A percentile compares a stretch with the other conserved stretches of the same genome.
Conservation (phyloP, 2,888 invertebrate genomes). For the Erebia palarica region DNA sequence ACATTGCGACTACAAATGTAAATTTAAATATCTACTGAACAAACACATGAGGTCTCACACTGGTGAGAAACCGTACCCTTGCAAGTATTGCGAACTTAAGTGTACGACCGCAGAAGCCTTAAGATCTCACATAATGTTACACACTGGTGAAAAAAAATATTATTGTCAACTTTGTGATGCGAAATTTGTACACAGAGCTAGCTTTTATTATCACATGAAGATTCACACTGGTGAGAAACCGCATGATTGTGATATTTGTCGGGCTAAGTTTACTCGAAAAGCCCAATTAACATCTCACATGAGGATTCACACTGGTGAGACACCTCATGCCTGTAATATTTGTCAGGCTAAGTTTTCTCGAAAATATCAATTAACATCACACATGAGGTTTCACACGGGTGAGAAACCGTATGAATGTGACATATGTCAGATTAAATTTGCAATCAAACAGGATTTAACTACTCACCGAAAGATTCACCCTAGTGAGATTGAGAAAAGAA, state of each 20-base stretch:
- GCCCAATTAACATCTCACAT: neutral
- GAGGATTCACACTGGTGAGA: neutral
- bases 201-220: neutral
- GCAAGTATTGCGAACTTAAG: neutral
- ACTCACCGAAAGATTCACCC: too few species aligned
- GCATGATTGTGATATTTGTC: neutral
- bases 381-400: neutral
- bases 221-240: neutral
- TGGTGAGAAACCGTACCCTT: neutral
- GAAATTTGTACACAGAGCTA: neutral
- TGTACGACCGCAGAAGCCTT: neutral
- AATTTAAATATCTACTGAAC: neutral
- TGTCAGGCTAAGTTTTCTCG: neutral
- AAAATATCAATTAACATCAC: neutral
- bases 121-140: neutral
- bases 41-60: neutral
- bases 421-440: too few species aligned
- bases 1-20: too few species aligned
- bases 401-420: neutral
- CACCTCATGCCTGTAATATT: neutral
- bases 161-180: neutral
- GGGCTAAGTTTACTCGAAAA: neutral
- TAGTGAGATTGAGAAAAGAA: too few species aligned
- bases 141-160: neutral
- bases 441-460: too few species aligned